phyloP scores from a whole-genome alignment of 2,113 vertebrate genomes.

The Oncorhynchus keta region DNA sequence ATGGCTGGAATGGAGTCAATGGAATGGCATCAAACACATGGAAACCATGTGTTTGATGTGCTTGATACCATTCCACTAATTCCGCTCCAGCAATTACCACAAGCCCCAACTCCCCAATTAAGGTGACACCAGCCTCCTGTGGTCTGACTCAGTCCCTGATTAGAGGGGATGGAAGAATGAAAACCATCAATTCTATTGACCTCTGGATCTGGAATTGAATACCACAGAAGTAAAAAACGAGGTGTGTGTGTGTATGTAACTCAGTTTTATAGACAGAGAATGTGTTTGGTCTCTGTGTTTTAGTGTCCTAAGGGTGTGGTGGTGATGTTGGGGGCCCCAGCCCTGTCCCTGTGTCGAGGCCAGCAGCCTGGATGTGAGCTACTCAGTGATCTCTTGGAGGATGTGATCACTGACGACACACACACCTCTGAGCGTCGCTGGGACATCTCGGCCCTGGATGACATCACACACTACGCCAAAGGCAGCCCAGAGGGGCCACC shows the following conservation, averaged over 20 bases:
- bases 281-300: neutral
- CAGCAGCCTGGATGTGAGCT: neutral
- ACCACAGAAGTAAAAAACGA: neutral
- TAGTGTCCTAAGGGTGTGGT: neutral
- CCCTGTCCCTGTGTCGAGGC: neutral
- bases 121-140: no score
- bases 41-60: no score
- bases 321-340: neutral
- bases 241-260: no score
- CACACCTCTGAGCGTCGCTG: neutral
- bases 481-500: slow-evolving; percentile 1
- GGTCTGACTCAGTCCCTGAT: no score
- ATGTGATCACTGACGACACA: neutral
- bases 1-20: no score
- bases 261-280: no score
- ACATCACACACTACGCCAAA: neutral
- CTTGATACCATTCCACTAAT: no score
- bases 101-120: no score
- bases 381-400: neutral
- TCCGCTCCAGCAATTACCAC: no score
- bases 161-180: no score
- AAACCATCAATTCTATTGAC: no score
- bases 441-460: neutral
- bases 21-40: no score
- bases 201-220: neutral